Base-by-base conservation (phyloP, 2,797 vertebrate species). In the Coccyzus lansbergi region DNA sequence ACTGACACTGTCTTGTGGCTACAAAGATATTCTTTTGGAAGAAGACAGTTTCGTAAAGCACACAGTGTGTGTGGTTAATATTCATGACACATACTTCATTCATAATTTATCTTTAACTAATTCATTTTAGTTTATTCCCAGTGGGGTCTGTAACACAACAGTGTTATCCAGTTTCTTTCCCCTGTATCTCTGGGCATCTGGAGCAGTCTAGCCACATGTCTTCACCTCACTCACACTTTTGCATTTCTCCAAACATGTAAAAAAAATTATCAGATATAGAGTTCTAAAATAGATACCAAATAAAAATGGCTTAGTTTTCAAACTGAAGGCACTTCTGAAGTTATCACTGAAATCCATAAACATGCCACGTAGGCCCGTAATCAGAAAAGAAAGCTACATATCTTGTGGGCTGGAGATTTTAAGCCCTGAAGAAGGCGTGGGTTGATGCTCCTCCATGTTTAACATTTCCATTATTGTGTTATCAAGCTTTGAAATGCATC, bases 101-200 rank as follows among this genome's bases (percentile, higher is more conserved):
- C 67, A 86, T 87, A 97, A 92, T 95, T 94, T 94, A 95, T 92
- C 91, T 90, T 95, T 96, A 96, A 94, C 62, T 88, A 91, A 69
- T 12, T 85, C 71, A 69, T 85, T 93, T 96, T 94, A 94, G 95
- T 93, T 94, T 97, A 76, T 95, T 93, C 91, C 91, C 87, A 70
- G 38, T 0, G 74, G 74, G 87, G 51, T 90, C 87, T 94, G 75
- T 83, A 92, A 77, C 62, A 82, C 75, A 86, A 83, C 65, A 89
- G 53, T 81, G 72, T 94, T 89, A 92, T 94, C 87, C 92, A 86
- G 46, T 92, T 95, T 89, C 80, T 90, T 86, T 91, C 44, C 48
- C 38, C 63, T 86, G 33, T 60, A 91, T 76, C 78, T 93, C 70
- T 74, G 85, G 69, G 91, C 90, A 91, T 92, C 90, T 95, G 90